Percentiles rank a stretch among this genome's conserved stretches.
Conservation (phyloP, 2,797 vertebrate genomes). For the Cygnus olor region DNA sequence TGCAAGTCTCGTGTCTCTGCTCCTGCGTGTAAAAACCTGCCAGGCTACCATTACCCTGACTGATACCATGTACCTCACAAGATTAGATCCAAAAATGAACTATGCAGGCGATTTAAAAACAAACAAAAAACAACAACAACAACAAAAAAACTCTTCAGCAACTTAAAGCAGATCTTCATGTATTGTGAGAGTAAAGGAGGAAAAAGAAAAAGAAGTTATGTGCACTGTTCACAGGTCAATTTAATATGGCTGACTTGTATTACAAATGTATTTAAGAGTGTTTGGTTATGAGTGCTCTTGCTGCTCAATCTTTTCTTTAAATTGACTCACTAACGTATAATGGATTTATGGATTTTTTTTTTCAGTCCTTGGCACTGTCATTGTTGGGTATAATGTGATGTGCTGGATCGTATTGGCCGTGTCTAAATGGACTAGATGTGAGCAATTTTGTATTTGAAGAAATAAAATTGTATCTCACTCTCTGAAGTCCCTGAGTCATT, state of each 20-base stretch:
- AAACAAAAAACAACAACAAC: not conserved
- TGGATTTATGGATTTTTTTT: not conserved
- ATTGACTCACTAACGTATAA: conserved; percentile 12
- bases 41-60: not conserved
- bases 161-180: not conserved
- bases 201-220: not conserved
- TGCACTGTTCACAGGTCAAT: conserved; percentile 22
- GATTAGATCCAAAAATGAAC: not conserved
- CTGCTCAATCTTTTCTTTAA: conserved; percentile 50
- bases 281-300: conserved; percentile 26
- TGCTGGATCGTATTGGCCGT: not conserved
- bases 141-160: not conserved
- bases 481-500: not conserved
- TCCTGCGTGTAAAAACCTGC: not conserved
- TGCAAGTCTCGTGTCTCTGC: not conserved
- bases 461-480: conserved; percentile 56
- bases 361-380: not conserved
- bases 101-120: not conserved
- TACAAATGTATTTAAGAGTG: conserved; percentile 35
- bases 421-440: conserved; percentile 53
- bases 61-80: not conserved
- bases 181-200: not conserved
- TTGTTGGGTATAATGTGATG: not conserved
- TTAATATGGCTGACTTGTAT: not conserved
- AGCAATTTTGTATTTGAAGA: conserved; percentile 58